Base-by-base conservation (phyloP, 2,113 vertebrate species). In the Otolemur garnettii region DNA sequence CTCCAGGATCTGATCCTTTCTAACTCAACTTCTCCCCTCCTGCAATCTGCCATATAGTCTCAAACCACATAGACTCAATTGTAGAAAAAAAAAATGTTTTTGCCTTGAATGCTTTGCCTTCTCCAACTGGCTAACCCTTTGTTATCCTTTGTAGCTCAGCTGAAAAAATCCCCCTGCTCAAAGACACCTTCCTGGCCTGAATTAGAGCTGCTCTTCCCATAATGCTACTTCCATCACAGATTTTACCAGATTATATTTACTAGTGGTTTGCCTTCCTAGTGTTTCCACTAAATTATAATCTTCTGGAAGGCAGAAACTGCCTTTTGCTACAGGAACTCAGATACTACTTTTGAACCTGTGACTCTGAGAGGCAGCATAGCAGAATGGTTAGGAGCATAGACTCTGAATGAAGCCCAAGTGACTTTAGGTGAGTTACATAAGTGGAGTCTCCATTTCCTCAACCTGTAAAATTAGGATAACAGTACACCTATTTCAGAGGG, bases 191-290 rank as follows among this genome's bases (percentile, higher is more conserved):
- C 19, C 42, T 68, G 78, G 18, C 59, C 59, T 45, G 53, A 77
- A 72, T 93, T 95, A 71, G 59, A 87, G 33, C 12, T n/a, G 50
- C n/a, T 42, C 28, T 26, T 24, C 59, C 72, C 9, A 4, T 30
- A 28, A 28, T 75, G 33, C 60, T 55, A 4, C 38, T 78, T 60
- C 30, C 77, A 0, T 86, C 19, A 86, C 8, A 74, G 14, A 28
- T 87, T 35, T 62, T 84, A 77, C n/a, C 21, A 71, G 45, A 33
- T 68, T 81, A 42, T 87, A 62, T 90, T 86, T 74, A 87, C n/a
- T 26, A 18, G 8, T 91, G 74, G 53, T 64, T 96, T 72, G 53
- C 57, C 42, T 21, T 45, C 71, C 35, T 82, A 14, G 60, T 66
- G 19, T 83, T 64, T 79, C 69, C 30, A 84, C 33, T 45, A 66